Evolutionary conservation across 2,888 invertebrate species (phyloP).

Genomic region (Lydus trimaculatus): DNA sequence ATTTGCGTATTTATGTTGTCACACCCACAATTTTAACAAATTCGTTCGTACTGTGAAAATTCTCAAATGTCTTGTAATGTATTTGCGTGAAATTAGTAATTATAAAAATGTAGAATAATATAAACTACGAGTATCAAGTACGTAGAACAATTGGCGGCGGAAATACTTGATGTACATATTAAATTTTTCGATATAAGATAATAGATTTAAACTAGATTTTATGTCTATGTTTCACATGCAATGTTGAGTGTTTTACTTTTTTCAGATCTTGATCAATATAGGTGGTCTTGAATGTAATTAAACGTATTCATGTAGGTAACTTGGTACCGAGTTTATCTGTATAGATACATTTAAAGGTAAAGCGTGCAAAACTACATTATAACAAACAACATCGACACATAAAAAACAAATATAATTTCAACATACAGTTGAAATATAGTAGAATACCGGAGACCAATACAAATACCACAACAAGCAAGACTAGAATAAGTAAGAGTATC

Average conservation of each 20-base stretch:
- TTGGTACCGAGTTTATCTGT: background rate
- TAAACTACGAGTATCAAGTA: background rate
- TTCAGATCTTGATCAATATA: conserved; percentile 5
- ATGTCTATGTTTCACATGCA: conserved; percentile 8
- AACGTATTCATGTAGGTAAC: conserved; percentile 4
- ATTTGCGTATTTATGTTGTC: no score
- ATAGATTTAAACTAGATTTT: conserved; percentile 6
- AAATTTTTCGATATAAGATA: conserved; percentile 1
- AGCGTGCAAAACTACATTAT: background rate
- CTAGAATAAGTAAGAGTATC: conserved; percentile 64
- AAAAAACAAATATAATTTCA: conserved; percentile 30
- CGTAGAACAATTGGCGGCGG: conserved; percentile 5
- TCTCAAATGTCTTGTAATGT: background rate
- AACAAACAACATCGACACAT: conserved; percentile 9
- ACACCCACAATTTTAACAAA: no score
- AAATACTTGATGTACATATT: conserved; percentile 9
- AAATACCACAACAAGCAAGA: conserved; percentile 66
- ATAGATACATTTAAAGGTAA: background rate
- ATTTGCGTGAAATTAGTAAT: conserved; percentile 1
- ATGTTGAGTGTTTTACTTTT: background rate
- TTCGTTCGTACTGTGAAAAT: background rate
- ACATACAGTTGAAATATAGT: conserved; percentile 70
- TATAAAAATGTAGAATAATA: background rate
- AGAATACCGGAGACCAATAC: conserved; percentile 67
- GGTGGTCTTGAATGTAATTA: conserved; percentile 10